Evolutionary conservation across 37 sponge, comb jelly and placozoan species (phyloP), one percentile per base, ranked within the genome.

Genomic region (Diacarnus erythraeanus): DNA sequence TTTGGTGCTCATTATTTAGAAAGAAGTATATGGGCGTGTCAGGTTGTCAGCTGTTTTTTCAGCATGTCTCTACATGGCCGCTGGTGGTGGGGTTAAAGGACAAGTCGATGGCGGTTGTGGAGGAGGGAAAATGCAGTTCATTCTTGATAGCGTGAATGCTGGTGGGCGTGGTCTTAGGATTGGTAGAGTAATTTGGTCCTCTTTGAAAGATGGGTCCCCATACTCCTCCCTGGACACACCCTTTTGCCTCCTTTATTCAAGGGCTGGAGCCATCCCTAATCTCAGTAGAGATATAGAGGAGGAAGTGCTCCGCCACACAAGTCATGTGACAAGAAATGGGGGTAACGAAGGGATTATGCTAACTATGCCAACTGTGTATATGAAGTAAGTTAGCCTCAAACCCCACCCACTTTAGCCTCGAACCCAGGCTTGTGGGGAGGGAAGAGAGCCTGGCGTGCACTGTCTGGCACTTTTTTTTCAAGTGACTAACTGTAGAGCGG

Each of bases 251-350:
- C 38, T 87, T 23, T 79, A 93, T 70, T 84, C 94, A 2, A 75
- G 94, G 4, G 78, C 80, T 2, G 91, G 91, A n/a, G 63, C 77
- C 22, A 83, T 90, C 25, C 96, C 96, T 20, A 75, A 93, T 44
- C 69, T 96, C 60, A 75, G 80, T 30, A 80, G 69, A 57, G 94
- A 93, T 15, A 36, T 95, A 22, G 66, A 84, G 74, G 47, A 74
- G 76, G 59, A 85, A 3, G 31, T 87, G 2, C 66, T 65, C 9
- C 31, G 33, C 29, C 60, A 59, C 15, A 22, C 65, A 64, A 20
- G 30, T 27, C 34, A 12, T 34, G 27, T 34, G 39, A 34, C 39
- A 71, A 26, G 43, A 71, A 40, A 35, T 71, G 42, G 2, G 22
- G 42, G 3, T 2, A 35, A 40, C 10, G 38, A 71, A 20, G 25